These are phyloP conservation scores for Monochamus saltuarius DNA, from an alignment of 1,140 invertebrate species.

Conservation along the genomic window DNA sequence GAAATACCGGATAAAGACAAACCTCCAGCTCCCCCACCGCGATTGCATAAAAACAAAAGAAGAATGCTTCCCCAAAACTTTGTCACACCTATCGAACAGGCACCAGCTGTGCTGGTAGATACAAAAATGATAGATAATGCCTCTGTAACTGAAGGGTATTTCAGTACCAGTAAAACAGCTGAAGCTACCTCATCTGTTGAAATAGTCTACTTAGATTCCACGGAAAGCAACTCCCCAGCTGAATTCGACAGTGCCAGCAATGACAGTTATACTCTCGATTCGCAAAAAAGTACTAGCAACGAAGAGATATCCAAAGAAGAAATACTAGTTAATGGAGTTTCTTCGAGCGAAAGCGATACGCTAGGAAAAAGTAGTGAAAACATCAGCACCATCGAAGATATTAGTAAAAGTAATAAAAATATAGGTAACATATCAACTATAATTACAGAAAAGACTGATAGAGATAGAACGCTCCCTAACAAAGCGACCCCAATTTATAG, in stretches of 20 bases:
- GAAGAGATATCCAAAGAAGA: slow-evolving; percentile 3
- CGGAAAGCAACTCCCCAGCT: slow-evolving; percentile 12
- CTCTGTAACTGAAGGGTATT: slow-evolving; percentile 14
- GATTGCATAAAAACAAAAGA: slow-evolving; percentile 9
- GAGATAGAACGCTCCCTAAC: too few relatives aligned
- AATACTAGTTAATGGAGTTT: background rate
- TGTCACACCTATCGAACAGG: background rate
- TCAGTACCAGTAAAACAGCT: slow-evolving; percentile 1
- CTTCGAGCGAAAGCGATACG: background rate
- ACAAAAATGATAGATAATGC: slow-evolving; percentile 33
- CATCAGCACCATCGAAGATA: background rate
- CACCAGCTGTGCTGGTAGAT: slow-evolving; percentile 33
- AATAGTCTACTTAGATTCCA: slow-evolving; percentile 23
- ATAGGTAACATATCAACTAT: too few relatives aligned
- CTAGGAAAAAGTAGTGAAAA: background rate
- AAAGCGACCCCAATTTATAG: too few relatives aligned
- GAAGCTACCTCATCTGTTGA: slow-evolving; percentile 21
- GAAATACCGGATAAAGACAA: slow-evolving; percentile 11
- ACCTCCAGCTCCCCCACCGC: slow-evolving; percentile 5
- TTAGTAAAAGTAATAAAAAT: background rate
- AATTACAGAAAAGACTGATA: too few relatives aligned
- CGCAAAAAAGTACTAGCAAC: background rate
- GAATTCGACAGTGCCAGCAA: slow-evolving; percentile 3
- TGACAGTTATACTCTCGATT: slow-evolving; percentile 1
- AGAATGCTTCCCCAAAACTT: slow-evolving; percentile 1